Evolutionary conservation across 2,888 invertebrate genomes (phyloP).

Genomic region (Epirrita christyi): DNA sequence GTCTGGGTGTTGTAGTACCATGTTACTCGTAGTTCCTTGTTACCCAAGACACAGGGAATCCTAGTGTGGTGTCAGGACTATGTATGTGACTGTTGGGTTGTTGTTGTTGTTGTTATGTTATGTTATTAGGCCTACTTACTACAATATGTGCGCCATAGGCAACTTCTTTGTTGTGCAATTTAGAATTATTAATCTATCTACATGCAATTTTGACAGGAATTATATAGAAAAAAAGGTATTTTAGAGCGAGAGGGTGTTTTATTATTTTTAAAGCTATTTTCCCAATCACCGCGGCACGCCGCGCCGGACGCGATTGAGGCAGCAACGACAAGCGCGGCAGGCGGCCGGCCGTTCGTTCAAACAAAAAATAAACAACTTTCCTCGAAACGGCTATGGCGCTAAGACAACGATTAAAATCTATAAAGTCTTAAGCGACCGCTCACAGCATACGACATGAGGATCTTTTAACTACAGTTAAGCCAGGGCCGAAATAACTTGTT

Average conservation of each 20-base stretch:
- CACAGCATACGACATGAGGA: constrained; percentile 56
- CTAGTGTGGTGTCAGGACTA: too few relatives aligned
- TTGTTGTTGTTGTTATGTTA: too few relatives aligned
- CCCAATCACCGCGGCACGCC: constrained; percentile 60
- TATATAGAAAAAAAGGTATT: not conserved
- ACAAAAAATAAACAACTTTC: constrained; percentile 82
- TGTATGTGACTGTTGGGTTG: too few relatives aligned
- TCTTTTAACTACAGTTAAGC: constrained; percentile 63
- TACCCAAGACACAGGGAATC: too few relatives aligned
- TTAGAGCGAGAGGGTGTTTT: not conserved
- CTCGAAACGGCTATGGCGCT: constrained; percentile 83
- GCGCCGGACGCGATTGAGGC: constrained; percentile 66
- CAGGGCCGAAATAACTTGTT: constrained; percentile 83
- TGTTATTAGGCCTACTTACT: too few relatives aligned
- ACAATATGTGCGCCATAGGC: too few relatives aligned
- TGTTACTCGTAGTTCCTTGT: too few relatives aligned
- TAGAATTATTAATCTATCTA: too few relatives aligned
- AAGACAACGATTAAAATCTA: constrained; percentile 51
- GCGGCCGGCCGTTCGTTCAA: constrained; percentile 61
- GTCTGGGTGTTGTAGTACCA: too few relatives aligned
- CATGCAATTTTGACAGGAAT: too few relatives aligned
- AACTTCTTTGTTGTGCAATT: too few relatives aligned
- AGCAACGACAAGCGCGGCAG: constrained; percentile 69
- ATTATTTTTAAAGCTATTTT: constrained; percentile 53
- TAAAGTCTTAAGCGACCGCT: constrained; percentile 64